Evolutionary conservation across 2,888 invertebrate species (phyloP), one percentile per base, ranked within the genome.

Genomic region (Pasiphila rectangulata): DNA sequence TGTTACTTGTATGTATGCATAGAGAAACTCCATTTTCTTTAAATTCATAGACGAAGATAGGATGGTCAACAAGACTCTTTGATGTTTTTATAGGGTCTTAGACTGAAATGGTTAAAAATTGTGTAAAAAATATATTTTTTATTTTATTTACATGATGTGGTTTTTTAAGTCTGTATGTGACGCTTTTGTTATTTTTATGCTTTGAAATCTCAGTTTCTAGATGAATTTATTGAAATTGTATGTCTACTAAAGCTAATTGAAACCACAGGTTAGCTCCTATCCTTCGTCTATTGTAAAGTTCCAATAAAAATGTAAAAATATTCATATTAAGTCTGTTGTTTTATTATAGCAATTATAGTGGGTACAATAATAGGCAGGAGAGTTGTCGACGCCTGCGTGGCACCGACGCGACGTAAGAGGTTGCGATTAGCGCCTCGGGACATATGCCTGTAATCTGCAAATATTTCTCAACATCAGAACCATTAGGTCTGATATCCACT

Each of bases 1-100:
- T 75, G 74, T 83, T 77, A 75, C 65, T 61, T 68, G 70, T 81
- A 80, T 77, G 79, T 81, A 80, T 77, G 79, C 75, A 69, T 81
- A 79, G 72, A 67, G 62, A 72, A 67, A 68, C 64, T 61, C 62
- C 74, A 75, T 69, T 57, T 68, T 69, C 75, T 68, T 61, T 53
- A 63, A 61, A 54, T 61, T 16, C 5, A 64, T 61, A 59, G 58
- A 61, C 41, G 56, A 62, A 67, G 68, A 65, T 63, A 59, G 63
- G 57, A 15, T 29, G 21, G 32, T 58, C 42, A 56, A 53, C 48
- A 52, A 48, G 56, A 35, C 24, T 41, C 48, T 45, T 46, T 43
- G 35, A 48, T 40, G 32, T 34, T 41, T 51, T 38, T 49, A 54
- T 53, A 50, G 21, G 32, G 30, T 54, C 48, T 50, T 57, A 55